phyloP scores from a whole-genome alignment of 2,797 vertebrate species.

The Chloroceryle inda region DNA sequence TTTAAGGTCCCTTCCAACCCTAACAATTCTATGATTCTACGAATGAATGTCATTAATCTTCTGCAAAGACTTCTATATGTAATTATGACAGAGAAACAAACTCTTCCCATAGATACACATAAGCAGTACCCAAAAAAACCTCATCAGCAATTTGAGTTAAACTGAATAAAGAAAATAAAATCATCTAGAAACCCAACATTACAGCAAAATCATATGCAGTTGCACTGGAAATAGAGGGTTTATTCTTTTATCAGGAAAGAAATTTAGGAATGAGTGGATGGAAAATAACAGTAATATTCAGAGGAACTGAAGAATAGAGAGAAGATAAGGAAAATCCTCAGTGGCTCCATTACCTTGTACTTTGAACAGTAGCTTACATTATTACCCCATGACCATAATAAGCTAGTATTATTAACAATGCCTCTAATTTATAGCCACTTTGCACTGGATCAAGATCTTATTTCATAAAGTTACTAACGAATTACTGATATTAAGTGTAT shows the following conservation, averaged over 20 bases:
- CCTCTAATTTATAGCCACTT: neutral
- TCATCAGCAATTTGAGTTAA: neutral
- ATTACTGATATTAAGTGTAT: neutral
- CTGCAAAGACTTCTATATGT: neutral
- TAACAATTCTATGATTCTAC: neutral
- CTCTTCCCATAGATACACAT: neutral
- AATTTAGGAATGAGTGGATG: neutral
- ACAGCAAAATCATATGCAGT: neutral
- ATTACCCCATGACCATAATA: neutral
- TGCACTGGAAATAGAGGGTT: neutral
- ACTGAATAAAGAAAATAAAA: neutral
- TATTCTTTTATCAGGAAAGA: neutral
- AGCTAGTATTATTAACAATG: neutral
- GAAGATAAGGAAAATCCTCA: neutral
- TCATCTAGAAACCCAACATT: neutral
- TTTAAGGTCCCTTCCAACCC: neutral
- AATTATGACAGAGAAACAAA: neutral
- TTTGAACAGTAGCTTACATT: neutral
- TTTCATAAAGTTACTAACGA: neutral
- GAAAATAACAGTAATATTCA: neutral
- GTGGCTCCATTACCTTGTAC: neutral
- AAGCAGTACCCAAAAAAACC: neutral
- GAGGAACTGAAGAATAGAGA: neutral
- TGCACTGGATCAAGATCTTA: neutral
- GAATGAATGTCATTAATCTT: neutral